phyloP scores from a whole-genome alignment of 2,113 vertebrate species.

The Gulo gulo region DNA sequence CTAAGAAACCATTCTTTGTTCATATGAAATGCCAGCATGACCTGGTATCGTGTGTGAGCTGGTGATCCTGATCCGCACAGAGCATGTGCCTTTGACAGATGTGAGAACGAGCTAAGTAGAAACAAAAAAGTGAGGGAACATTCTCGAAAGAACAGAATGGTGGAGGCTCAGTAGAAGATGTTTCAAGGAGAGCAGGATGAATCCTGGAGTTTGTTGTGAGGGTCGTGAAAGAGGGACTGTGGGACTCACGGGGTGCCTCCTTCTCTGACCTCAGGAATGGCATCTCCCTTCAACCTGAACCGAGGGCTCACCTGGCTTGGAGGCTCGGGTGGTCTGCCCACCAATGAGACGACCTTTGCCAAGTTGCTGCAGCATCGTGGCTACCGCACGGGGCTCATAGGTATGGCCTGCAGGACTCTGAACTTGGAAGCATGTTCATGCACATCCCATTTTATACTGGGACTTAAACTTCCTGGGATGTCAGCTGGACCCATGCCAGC shows the following conservation, averaged over 20 bases:
- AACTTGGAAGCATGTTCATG: fast-evolving
- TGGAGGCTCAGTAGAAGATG: not conserved
- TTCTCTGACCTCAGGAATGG: not conserved
- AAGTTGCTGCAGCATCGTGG: constrained; percentile 81
- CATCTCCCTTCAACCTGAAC: not conserved
- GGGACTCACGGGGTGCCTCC: fast-evolving
- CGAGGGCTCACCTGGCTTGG: constrained; percentile 79
- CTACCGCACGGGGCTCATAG: constrained; percentile 83
- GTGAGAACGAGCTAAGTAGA: not conserved
- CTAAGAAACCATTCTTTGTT: not conserved
- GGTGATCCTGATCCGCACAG: not conserved
- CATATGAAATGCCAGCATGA: not conserved
- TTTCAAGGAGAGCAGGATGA: fast-evolving
- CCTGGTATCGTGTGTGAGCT: not conserved
- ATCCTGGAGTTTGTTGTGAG: fast-evolving
- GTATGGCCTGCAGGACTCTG: constrained; percentile 54
- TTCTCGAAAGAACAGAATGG: not conserved
- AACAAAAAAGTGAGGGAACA: not conserved
- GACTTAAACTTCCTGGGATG: fast-evolving
- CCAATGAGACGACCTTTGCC: constrained; percentile 84
- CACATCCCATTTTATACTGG: fast-evolving
- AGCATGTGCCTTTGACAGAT: not conserved
- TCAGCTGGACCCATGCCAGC: fast-evolving
- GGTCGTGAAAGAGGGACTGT: fast-evolving
- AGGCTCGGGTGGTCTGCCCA: constrained; percentile 81